Evolutionary conservation across 2,888 invertebrate genomes (phyloP), one percentile per base, ranked within the genome.

Genomic region (Periphyllus acericola): DNA sequence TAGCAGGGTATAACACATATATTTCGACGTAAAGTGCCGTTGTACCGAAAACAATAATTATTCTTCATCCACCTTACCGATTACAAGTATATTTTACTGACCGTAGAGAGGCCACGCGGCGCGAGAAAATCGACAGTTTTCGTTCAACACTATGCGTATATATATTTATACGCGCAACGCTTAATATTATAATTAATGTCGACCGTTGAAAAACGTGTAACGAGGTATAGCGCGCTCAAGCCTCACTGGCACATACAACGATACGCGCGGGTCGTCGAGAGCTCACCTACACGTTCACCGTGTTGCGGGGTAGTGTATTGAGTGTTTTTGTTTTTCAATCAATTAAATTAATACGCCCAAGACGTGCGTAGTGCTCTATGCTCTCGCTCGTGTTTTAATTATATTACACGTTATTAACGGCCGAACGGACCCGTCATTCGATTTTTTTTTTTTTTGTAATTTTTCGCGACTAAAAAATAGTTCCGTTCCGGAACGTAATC

Each of bases 261-360:
- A 29, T 71, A 17, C 4, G 29, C 17, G 32, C n/a, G 60, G 5
- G 14, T 17, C 11, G 29, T 32, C 32, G 3, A 71, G 2, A 14
- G 32, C 1, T 21, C 21, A 11, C 21, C 21, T 60, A 11, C 14
- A 6, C 6, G 6, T 46, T 14, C 21, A 11, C n/a, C n/a, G n/a
- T 19, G 66, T 81, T 34, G 17, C 17, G 29, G 11, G 29, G 46
- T 55, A 60, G 32, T 66, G 25, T 52, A n/a, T 78, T 34, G 1
- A 68, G 66, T 85, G 68, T 76, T 76, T 76, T 76, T 85, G 68
- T 76, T 76, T 76, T 76, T 66, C 29, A 84, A 66, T 84, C 75
- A 76, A 76, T 84, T 66, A 76, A 76, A 83, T 75, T 75, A 83
- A 40, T 66, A 40, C 14, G 6, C 0, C 19, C 14, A 36, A 32